phyloP scores from a whole-genome alignment of 2,113 vertebrate genomes.

The Epinephelus lanceolatus region DNA sequence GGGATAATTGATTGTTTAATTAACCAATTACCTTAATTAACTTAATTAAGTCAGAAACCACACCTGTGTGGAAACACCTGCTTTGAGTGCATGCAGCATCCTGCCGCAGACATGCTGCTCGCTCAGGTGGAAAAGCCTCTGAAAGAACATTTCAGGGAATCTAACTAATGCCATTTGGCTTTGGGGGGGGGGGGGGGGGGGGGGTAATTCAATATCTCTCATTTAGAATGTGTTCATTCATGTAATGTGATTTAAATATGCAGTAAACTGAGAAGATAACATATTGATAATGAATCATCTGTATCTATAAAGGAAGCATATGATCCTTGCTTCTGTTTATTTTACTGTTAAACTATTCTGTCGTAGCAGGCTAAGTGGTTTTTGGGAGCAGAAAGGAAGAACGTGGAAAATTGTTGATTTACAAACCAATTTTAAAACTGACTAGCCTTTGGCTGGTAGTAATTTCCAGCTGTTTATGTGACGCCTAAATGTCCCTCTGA shows the following conservation, averaged over 20 bases:
- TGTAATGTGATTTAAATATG: conserved; percentile 8
- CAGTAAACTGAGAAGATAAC: not conserved
- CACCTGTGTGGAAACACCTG: conserved; percentile 75
- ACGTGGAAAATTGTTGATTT: not conserved
- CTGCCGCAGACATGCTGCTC: conserved; percentile 14
- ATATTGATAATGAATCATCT: not conserved
- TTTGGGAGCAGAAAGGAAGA: not conserved
- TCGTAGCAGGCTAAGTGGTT: not conserved
- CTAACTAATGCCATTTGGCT: conserved; percentile 7
- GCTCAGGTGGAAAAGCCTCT: conserved; percentile 18
- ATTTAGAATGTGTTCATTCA: conserved; percentile 23
- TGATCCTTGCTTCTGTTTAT: not conserved
- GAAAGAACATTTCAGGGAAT: conserved; percentile 34
- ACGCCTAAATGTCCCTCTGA: conserved; percentile 22
- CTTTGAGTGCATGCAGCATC: conserved; percentile 21
- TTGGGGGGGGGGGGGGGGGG: too few species aligned
- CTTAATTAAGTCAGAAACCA: conserved; percentile 59
- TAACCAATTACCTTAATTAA: conserved; percentile 73
- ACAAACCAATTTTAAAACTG: conserved; percentile 9
- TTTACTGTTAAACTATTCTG: not conserved
- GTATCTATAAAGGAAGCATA: not conserved
- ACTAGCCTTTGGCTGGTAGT: conserved; percentile 16
- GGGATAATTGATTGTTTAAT: conserved; percentile 78
- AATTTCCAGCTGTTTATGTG: conserved; percentile 35
- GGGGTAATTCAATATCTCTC: conserved; percentile 15